Conservation (phyloP, 2,113 vertebrate genomes). For the Lamprologus sp. region DNA sequence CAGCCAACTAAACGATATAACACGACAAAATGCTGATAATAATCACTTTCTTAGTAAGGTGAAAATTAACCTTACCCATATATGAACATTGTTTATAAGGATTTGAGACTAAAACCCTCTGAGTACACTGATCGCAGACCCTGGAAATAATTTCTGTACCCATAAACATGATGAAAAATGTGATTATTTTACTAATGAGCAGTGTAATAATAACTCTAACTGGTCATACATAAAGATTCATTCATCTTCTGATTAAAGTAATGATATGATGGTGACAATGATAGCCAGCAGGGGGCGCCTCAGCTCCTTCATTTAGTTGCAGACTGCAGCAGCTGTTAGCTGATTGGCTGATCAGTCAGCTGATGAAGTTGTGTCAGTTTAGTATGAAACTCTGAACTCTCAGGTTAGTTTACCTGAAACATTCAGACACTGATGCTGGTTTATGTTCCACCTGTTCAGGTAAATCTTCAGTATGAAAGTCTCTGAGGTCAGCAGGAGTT, state of each 20-base stretch:
- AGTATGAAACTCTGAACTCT: not conserved
- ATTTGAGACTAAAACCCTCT: not conserved
- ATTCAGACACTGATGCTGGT: not conserved
- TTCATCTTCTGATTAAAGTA: rapidly evolving
- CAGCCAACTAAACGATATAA: rapidly evolving
- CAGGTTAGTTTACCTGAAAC: not conserved
- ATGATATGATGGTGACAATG: rapidly evolving
- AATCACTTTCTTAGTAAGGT: not conserved
- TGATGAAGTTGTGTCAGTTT: not conserved
- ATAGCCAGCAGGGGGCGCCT: not conserved
- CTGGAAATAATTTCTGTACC: no score
- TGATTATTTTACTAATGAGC: rapidly evolving
- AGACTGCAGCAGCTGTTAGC: not conserved
- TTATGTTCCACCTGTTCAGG: not conserved
- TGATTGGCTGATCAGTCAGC: not conserved
- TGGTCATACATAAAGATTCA: not conserved
- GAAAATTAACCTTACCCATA: not conserved
- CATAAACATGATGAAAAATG: rapidly evolving
- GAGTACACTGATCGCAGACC: rapidly evolving
- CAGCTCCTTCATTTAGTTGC: rapidly evolving
- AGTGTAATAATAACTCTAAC: rapidly evolving
- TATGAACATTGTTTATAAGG: not conserved
- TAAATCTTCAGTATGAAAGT: not conserved
- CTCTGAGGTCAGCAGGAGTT: rapidly evolving
- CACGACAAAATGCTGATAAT: rapidly evolving